Base-by-base conservation (phyloP, 2,113 vertebrate genomes). In the Cephalophus harveyi region DNA sequence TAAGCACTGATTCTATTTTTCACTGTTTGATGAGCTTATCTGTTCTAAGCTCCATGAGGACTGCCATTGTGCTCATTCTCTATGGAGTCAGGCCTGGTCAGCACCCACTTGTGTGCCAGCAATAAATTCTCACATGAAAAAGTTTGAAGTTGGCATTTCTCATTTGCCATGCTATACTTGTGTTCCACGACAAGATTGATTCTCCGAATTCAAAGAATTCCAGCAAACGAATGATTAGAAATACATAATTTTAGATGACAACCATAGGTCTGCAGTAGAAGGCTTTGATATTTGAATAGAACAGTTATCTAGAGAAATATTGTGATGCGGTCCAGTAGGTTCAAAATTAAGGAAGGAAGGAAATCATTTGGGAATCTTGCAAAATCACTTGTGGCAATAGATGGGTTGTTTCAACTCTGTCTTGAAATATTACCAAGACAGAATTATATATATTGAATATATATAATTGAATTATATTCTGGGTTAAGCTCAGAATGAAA, bases 271-370 rank as follows among this genome's bases (percentile, higher is more conserved):
- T 67, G 4, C 7, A 54, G 57, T 13, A 87, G 67, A 96, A 76
- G 87, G 43, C 64, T 83, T 92, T 83, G 33, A 16, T 94, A 82
- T 82, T 98, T 84, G 54, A 94, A 89, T 21, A 33, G 46, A 87
- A 89, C 23, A 43, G 2, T 74, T 71, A 74, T 14, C 40, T 12
- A 11, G 11, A 95, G 57, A 84, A 91, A 96, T 93, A 79, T 28
- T 62, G 23, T 82, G 67, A 91, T 52, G 7, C 57, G 28, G 76
- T 81, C 43, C 8, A 27, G 5, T 28, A 59, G 40, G 6, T 57
- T n/a, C 27, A 23, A 19, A 62, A 78, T 33, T 27, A 46, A 36
- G 21, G 11, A 9, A 25, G 19, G 6, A 43, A 43, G 10, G 46
- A 36, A 21, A 40, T 84, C 64, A 48, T 40, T 89, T 19, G 6